Base-by-base conservation (phyloP, 2,888 invertebrate genomes). In the Amblyteles armatorius region DNA sequence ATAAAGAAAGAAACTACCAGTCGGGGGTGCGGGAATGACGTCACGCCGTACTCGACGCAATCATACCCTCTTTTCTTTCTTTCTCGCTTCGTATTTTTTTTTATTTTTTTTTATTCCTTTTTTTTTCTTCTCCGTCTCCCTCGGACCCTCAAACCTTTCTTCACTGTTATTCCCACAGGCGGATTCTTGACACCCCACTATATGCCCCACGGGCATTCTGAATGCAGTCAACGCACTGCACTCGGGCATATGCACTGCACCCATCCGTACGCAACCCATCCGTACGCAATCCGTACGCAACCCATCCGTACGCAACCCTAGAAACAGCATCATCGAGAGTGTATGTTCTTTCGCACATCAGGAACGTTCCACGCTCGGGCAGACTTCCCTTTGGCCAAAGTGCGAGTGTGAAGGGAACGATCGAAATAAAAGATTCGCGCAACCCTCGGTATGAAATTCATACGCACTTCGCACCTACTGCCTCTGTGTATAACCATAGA, bases 401-500 rank as follows among this genome's bases (percentile, higher is more conserved):
- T 68, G 50, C 52, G 76, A 79, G 77, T 36, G 76, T 13, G 63
- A 82, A 79, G 79, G 85, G 85, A 77, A 81, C 83, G 85, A 79
- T 82, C 69, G 83, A 79, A 82, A 85, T 85, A 87, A 79, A 86
- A 85, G 87, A 84, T 86, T 86, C 79, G 74, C 57, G 85, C 89
- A 89, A 89, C 91, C 91, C 90, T 89, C 89, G 52, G 88, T 89
- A 89, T 90, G 89, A 90, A 90, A 91, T 91, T 91, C 92, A 91
- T 91, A 90, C 89, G 88, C 88, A 90, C 90, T 91, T 92, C 90
- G 90, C 90, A 90, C 92, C 90, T 91, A 89, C 87, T 86, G 55
- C 65, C 65, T 19, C 29, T 44, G 26, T 50, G 48, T 50, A 69
- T 19, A 50, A 55, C 55, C 55, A 36, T 52, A 40, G 60, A 60